Conservation (phyloP, 2,113 vertebrate genomes). For the Sphaerodactylus townsendi region DNA sequence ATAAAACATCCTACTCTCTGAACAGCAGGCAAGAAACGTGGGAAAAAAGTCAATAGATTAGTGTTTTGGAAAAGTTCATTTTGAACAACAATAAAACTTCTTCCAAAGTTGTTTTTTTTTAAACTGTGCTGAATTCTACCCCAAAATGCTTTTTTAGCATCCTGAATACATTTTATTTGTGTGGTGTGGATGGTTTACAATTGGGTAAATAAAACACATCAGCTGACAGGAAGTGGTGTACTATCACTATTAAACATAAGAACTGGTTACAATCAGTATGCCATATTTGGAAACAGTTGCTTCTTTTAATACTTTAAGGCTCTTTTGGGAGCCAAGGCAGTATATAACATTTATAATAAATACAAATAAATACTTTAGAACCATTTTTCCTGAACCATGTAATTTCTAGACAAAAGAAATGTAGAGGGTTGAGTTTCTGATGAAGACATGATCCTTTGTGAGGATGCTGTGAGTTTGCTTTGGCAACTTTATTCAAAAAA, state of each 20-base stretch:
- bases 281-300: neutral
- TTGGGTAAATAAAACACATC: neutral
- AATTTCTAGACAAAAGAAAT: too few relatives aligned
- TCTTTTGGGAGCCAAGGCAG: neutral
- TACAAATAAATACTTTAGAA: neutral
- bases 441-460: neutral
- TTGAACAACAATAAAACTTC: too few relatives aligned
- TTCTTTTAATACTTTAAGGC: neutral
- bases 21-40: too few relatives aligned
- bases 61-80: too few relatives aligned
- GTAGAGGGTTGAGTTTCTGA: neutral
- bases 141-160: too few relatives aligned
- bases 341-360: neutral
- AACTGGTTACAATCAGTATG: neutral
- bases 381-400: neutral
- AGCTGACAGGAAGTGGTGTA: constrained; percentile 2
- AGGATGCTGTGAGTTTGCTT: neutral
- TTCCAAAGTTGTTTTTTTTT: too few relatives aligned
- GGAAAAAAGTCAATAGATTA: too few relatives aligned
- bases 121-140: too few relatives aligned
- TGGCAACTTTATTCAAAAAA: neutral
- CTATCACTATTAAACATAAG: neutral
- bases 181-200: too few relatives aligned
- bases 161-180: too few relatives aligned
- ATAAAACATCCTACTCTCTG: too few relatives aligned